Evolutionary conservation across 2,113 vertebrate species (phyloP).

Genomic region (Actinemys pallida): DNA sequence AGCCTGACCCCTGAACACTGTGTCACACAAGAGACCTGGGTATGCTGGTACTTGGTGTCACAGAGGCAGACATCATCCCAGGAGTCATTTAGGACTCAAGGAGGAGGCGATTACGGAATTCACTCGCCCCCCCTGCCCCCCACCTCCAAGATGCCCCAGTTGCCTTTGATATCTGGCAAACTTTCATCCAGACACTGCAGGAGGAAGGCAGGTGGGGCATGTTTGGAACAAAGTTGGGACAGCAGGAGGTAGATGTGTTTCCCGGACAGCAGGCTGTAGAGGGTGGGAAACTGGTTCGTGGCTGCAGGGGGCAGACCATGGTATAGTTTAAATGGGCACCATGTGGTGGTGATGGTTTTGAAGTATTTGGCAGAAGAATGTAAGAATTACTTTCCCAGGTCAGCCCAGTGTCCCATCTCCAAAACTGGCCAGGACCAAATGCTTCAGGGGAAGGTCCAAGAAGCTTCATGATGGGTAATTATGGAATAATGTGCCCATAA

Average conservation of each 20-base stretch:
- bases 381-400: rapidly evolving
- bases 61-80: background rate
- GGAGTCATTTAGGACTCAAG: background rate
- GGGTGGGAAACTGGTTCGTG: rapidly evolving
- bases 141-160: background rate
- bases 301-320: background rate
- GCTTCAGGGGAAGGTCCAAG: background rate
- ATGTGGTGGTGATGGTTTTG: rapidly evolving
- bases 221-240: background rate
- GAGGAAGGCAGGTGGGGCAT: background rate
- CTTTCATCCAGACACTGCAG: background rate
- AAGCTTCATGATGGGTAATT: background rate
- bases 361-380: background rate
- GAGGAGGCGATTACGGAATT: background rate
- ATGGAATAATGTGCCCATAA: background rate
- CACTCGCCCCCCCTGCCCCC: background rate
- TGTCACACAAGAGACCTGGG: background rate
- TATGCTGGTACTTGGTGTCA: background rate
- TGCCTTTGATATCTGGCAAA: background rate
- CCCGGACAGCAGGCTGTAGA: background rate
- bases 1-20: background rate
- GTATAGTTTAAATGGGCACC: rapidly evolving
- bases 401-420: background rate
- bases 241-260: background rate
- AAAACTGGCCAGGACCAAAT: background rate